Evolutionary conservation across 2,888 invertebrate genomes (phyloP), one percentile per base, ranked within the genome.

Genomic region (Cephus rjabovi): DNA sequence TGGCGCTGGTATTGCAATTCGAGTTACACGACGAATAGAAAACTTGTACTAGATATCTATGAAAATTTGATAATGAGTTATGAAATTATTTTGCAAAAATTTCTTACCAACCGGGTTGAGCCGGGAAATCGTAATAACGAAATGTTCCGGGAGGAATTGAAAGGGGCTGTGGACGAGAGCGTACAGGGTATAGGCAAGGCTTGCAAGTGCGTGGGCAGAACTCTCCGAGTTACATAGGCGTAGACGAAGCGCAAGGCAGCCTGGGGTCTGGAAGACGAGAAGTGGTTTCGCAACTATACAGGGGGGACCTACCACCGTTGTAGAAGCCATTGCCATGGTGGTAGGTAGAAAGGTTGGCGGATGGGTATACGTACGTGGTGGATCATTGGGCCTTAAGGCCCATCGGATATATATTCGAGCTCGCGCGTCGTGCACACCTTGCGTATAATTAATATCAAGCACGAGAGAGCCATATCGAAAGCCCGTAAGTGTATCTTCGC

Each of bases 161-260:
- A 75, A 34, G 30, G n/a, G 34, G 69, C 30, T 69, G 31, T 30
- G 69, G 23, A n/a, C 56, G 69, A 34, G 30, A 56, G 15, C 70
- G 37, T 31, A 70, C 71, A n/a, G 30, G 56, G 23, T 56, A 56
- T 23, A 23, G 80, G 80, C 75, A 80, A 77, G 81, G 85, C 86
- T 86, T 85, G 84, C 82, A 84, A 85, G 84, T 85, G 89, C 88
- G 89, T 89, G 89, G 89, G 89, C 85, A 86, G 88, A 81, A 82
- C 86, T 82, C 86, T 82, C 30, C 56, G 76, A 40, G 74, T 34
- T 73, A 69, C 35, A 79, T 74, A 75, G 34, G 80, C 78, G 68
- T 74, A 78, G 76, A 76, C 76, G 69, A 69, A 79, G 76, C 56
- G 71, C 77, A 74, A 77, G n/a, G 76, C 79, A 83, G 83, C 81